Conservation (phyloP, 2,113 vertebrate genomes). For the Acrocephalus arundinaceus region DNA sequence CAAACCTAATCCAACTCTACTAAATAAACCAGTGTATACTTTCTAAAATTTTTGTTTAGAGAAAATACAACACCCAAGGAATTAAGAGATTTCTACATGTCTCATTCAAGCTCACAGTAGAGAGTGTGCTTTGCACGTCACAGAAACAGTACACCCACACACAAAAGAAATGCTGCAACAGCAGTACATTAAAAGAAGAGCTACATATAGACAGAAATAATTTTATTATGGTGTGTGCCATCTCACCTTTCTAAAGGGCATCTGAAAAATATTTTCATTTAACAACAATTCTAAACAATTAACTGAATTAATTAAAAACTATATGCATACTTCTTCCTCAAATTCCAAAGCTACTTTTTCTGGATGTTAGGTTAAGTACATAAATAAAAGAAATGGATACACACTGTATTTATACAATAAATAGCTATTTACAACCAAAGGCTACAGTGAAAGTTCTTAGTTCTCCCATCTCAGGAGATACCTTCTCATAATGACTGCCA, state of each 20-base stretch:
- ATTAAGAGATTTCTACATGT: background rate
- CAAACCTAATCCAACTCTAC: background rate
- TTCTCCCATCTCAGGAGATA: background rate
- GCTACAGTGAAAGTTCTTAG: background rate
- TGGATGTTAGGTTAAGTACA: background rate
- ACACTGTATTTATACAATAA: background rate
- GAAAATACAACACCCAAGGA: background rate
- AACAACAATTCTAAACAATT: background rate
- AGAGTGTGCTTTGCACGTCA: background rate
- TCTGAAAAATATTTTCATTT: background rate
- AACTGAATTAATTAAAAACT: background rate
- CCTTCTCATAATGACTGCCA: background rate
- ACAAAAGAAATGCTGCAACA: background rate
- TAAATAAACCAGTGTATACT: background rate
- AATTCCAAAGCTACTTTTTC: background rate
- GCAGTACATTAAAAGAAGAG: background rate
- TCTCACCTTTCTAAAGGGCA: background rate
- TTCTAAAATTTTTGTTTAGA: background rate
- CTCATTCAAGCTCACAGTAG: background rate
- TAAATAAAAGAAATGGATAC: background rate
- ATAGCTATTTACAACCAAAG: background rate
- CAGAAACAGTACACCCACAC: background rate
- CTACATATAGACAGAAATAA: background rate
- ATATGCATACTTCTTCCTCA: background rate
- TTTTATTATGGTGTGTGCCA: background rate